Conservation (phyloP, 1,140 invertebrate species). For the Laupala kohalensis region DNA sequence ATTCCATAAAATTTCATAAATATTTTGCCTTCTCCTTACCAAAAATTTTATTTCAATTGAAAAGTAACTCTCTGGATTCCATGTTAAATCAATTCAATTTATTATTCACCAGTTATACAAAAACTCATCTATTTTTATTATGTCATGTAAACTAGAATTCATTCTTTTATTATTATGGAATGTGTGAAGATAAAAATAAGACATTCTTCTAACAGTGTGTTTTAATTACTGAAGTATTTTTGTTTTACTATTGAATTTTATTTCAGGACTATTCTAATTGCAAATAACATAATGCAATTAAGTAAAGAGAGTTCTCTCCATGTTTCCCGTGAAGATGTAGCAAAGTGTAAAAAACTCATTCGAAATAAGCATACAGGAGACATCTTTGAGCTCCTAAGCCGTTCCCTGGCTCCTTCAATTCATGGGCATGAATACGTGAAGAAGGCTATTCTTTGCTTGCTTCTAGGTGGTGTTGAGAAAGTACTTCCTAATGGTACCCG, state of each 20-base stretch:
- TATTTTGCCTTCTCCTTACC: too few relatives aligned
- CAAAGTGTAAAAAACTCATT: conserved; percentile 77
- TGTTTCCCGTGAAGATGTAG: conserved; percentile 78
- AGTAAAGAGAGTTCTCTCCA: conserved; percentile 78
- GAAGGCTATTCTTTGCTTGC: conserved; percentile 87
- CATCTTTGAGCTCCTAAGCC: conserved; percentile 81
- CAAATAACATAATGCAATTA: conserved; percentile 80
- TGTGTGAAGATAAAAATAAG: too few relatives aligned
- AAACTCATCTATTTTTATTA: too few relatives aligned
- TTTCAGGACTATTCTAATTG: conserved; percentile 80
- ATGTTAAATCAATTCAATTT: too few relatives aligned
- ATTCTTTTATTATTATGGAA: too few relatives aligned
- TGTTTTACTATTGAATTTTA: not conserved
- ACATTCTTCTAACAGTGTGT: too few relatives aligned
- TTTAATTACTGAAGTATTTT: not conserved
- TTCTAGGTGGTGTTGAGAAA: conserved; percentile 94
- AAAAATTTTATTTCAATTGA: too few relatives aligned
- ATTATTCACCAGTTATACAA: too few relatives aligned
- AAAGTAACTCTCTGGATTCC: too few relatives aligned
- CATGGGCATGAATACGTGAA: conserved; percentile 96
- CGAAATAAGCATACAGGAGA: conserved; percentile 50
- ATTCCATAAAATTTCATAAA: too few relatives aligned
- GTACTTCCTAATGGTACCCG: conserved; percentile 89
- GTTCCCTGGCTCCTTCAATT: conserved; percentile 94
- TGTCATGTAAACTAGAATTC: too few relatives aligned